Conservation (phyloP, 2,797 vertebrate genomes). For the Avahi laniger region DNA sequence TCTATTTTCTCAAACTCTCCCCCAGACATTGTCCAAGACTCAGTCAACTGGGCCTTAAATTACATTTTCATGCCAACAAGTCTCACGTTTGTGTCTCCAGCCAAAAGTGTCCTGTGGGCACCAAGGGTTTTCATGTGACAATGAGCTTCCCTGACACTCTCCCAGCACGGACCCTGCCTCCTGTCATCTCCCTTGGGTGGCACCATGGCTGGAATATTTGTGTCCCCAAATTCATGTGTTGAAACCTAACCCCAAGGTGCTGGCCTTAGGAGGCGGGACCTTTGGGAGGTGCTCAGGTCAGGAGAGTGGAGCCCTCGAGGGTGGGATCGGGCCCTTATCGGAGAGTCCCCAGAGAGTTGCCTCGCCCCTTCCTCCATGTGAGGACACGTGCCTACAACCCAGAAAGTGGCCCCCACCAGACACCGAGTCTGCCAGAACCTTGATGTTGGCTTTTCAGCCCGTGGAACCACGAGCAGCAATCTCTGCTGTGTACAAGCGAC, state of each 20-base stretch:
- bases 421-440: not conserved
- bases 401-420: not conserved
- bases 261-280: too few relatives aligned
- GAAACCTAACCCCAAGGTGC: not conserved
- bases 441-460: too few relatives aligned
- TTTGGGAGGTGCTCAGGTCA: too few relatives aligned
- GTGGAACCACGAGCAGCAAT: fast-evolving
- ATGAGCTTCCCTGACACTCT: not conserved
- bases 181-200: fast-evolving
- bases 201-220: fast-evolving
- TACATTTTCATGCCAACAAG: fast-evolving
- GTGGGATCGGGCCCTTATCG: not conserved
- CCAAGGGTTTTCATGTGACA: fast-evolving
- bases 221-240: not conserved
- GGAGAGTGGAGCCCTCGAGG: fast-evolving
- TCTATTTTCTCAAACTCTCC: too few relatives aligned
- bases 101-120: fast-evolving
- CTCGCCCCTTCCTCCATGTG: not conserved
- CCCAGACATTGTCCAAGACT: fast-evolving
- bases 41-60: fast-evolving
- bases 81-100: fast-evolving
- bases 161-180: fast-evolving
- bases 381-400: fast-evolving
- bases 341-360: not conserved
- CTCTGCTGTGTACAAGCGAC: fast-evolving